Evolutionary conservation across 2,113 vertebrate genomes (phyloP).

Genomic region (Mixornis gularis): DNA sequence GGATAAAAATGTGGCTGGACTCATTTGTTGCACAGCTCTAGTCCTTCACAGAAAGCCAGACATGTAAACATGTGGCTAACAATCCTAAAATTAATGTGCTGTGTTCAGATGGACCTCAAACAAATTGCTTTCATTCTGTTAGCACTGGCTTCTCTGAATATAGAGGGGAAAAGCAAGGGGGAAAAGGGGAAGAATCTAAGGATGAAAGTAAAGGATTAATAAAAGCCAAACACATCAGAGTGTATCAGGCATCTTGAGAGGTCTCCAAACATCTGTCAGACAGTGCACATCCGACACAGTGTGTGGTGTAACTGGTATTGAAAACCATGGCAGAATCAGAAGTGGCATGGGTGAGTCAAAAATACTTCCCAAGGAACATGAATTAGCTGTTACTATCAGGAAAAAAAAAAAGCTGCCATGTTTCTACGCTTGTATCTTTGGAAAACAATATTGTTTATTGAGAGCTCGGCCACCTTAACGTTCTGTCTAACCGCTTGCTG

Average conservation of each 20-base stretch:
- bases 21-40: not conserved
- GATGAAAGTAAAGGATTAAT: not conserved
- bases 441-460: not conserved
- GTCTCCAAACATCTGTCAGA: not conserved
- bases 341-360: not conserved
- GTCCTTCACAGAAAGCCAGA: not conserved
- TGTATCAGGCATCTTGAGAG: not conserved
- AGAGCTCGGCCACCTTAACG: not conserved
- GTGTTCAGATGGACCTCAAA: not conserved
- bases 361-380: not conserved
- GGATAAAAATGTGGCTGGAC: not conserved
- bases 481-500: fast-evolving
- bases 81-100: slow-evolving; percentile 11
- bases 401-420: fast-evolving
- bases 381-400: not conserved
- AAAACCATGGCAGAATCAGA: not conserved
- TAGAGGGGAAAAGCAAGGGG: fast-evolving
- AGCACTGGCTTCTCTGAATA: not conserved
- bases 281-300: not conserved
- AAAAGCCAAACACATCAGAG: not conserved
- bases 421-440: not conserved
- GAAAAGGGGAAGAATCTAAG: not conserved
- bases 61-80: not conserved
- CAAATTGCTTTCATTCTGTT: not conserved
- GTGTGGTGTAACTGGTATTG: not conserved